phyloP scores from a whole-genome alignment of 2,888 invertebrate genomes.

The Notocelia uddmanniana region DNA sequence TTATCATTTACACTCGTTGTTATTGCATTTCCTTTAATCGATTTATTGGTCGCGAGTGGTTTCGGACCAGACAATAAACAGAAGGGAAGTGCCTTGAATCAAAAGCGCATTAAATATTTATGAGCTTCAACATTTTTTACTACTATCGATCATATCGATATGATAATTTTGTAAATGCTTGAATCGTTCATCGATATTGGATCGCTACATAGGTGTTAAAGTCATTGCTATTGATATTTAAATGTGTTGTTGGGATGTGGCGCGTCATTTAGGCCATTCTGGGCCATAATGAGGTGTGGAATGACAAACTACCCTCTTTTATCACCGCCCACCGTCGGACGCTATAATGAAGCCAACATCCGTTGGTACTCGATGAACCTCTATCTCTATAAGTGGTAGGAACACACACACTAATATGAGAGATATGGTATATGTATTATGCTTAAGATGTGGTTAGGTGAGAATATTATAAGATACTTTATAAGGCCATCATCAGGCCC shows the following conservation, averaged over 20 bases:
- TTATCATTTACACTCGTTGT: conserved; percentile 50
- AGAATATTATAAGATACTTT: no score
- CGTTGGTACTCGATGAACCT: conserved; percentile 53
- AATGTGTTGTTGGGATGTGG: conserved; percentile 63
- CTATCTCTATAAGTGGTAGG: conserved; percentile 2
- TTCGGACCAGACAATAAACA: conserved; percentile 34
- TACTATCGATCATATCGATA: conserved; percentile 39
- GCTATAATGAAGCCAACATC: conserved; percentile 60
- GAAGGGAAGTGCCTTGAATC: conserved; percentile 41
- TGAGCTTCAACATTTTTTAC: conserved; percentile 34
- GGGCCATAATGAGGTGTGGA: conserved; percentile 64
- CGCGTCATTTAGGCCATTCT: conserved; percentile 55
- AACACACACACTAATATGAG: background rate
- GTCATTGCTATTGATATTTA: conserved; percentile 52
- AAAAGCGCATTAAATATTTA: conserved; percentile 39
- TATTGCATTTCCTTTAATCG: conserved; percentile 46
- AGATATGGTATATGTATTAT: no score
- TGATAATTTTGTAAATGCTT: conserved; percentile 30
- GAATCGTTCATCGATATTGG: conserved; percentile 32
- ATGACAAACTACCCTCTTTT: conserved; percentile 74
- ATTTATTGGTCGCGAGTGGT: conserved; percentile 41
- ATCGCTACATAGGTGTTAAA: conserved; percentile 30
- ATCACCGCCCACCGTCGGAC: conserved; percentile 70
- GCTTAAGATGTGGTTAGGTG: no score
- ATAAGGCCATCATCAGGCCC: no score